phyloP scores from a whole-genome alignment of 2,888 invertebrate genomes.

The Melanchra persicariae region DNA sequence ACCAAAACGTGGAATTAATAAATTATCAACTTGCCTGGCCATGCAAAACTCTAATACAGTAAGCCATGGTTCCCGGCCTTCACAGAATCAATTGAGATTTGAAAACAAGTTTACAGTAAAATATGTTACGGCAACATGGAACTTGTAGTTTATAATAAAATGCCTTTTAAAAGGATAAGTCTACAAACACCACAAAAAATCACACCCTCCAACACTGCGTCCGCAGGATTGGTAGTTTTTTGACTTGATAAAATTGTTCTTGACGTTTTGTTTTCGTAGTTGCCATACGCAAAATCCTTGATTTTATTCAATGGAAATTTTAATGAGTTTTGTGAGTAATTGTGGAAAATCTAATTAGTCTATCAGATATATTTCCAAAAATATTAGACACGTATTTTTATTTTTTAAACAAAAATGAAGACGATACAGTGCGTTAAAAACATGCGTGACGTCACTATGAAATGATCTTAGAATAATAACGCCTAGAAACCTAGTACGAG shows the following conservation, averaged over 20 bases:
- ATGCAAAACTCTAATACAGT: constrained; percentile 94
- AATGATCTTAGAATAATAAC: too few relatives aligned
- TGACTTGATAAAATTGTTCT: not conserved
- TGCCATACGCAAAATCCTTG: constrained; percentile 34
- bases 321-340: not conserved
- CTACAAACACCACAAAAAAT: constrained; percentile 15
- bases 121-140: constrained; percentile 85
- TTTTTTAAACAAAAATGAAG: too few relatives aligned
- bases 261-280: constrained; percentile 37
- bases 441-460: too few relatives aligned
- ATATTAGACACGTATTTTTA: too few relatives aligned
- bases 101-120: constrained; percentile 71
- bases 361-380: too few relatives aligned
- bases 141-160: constrained; percentile 68
- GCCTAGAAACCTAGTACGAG: too few relatives aligned
- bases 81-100: constrained; percentile 74
- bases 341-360: too few relatives aligned
- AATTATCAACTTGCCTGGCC: constrained; percentile 92
- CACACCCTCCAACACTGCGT: constrained; percentile 69
- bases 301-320: constrained; percentile 11
- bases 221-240: constrained; percentile 67
- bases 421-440: too few relatives aligned
- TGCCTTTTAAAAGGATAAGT: constrained; percentile 64
- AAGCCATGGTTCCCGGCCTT: constrained; percentile 92
- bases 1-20: constrained; percentile 70